Percentiles rank a stretch among this genome's conserved stretches.
These are phyloP conservation scores for Phallusia fumigata DNA, from an alignment of 23 tunicate genomes.

Conservation along the genomic window DNA sequence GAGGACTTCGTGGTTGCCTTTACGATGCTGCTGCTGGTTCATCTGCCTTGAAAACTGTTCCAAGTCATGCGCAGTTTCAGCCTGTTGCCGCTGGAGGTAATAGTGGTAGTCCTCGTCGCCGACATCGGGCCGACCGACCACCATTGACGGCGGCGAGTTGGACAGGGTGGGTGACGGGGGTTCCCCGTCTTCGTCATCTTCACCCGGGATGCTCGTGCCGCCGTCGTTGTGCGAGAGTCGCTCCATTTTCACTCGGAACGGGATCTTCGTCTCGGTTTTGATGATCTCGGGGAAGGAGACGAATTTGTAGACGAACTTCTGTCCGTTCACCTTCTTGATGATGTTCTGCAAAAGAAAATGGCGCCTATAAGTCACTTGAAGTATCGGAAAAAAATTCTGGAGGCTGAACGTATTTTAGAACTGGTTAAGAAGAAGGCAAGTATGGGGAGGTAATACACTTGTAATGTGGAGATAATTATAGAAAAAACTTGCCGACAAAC, in stretches of 20 bases:
- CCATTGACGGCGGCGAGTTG: conserved; percentile 77
- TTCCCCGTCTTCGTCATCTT: conserved; percentile 58
- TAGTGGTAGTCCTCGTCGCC: conserved; percentile 20
- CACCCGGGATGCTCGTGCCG: conserved; percentile 19
- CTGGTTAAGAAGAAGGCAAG: too few relatives aligned
- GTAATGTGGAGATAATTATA: too few relatives aligned
- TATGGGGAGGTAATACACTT: too few relatives aligned
- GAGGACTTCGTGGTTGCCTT: neutral
- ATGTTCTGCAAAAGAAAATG: conserved; percentile 74
- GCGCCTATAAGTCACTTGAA: too few relatives aligned
- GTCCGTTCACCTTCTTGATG: conserved; percentile 98
- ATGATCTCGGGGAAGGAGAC: conserved; percentile 94
- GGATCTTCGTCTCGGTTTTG: conserved; percentile 86
- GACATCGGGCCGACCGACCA: conserved; percentile 29
- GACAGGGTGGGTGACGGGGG: conserved; percentile 68
- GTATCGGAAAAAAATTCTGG: too few relatives aligned
- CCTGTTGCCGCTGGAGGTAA: conserved; percentile 17
- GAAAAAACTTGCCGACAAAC: too few relatives aligned
- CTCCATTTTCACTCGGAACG: conserved; percentile 76
- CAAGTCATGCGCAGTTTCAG: neutral
- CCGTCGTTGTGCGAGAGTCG: conserved; percentile 54
- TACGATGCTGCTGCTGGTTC: neutral
- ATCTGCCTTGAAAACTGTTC: neutral
- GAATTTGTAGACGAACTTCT: conserved; percentile 98
- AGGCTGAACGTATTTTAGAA: too few relatives aligned